These are phyloP conservation scores for Montipora foliosa DNA, from an alignment of 64 coral and sea anemone species.

Conservation along the genomic window DNA sequence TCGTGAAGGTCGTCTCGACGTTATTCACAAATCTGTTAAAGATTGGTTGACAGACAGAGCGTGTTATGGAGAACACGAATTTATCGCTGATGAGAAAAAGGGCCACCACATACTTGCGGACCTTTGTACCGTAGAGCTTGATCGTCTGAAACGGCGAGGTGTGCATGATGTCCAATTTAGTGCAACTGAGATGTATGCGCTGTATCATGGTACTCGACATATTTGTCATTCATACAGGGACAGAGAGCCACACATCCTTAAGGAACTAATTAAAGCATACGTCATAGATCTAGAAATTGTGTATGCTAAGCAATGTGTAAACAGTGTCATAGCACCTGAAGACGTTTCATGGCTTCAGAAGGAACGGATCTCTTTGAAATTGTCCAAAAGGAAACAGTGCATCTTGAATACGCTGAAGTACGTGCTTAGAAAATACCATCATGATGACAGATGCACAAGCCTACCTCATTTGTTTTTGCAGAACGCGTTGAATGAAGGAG, in stretches of 20 bases:
- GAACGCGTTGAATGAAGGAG: conserved; percentile 2
- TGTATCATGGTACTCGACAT: background rate
- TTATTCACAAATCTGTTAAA: conserved; percentile 55
- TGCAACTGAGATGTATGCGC: conserved; percentile 23
- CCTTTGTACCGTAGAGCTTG: conserved; percentile 7
- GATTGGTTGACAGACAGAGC: conserved; percentile 32
- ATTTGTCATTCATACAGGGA: background rate
- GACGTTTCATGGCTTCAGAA: conserved; percentile 14
- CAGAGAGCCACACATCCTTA: background rate
- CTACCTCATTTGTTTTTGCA: background rate
- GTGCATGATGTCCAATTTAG: background rate
- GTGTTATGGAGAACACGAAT: conserved; percentile 18
- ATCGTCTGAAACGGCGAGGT: background rate
- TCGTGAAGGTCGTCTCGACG: conserved; percentile 1
- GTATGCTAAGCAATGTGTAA: conserved; percentile 15
- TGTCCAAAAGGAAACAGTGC: background rate
- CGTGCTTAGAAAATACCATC: background rate
- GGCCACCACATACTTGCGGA: conserved; percentile 28
- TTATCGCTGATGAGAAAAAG: conserved; percentile 19
- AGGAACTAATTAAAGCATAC: background rate
- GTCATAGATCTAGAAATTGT: background rate
- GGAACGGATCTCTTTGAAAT: background rate
- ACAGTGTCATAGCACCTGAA: background rate
- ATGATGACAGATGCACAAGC: background rate
- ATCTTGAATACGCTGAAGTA: background rate